A percentile compares a stretch with the other conserved stretches of the same genome.
Evolutionary conservation across 1,140 invertebrate genomes (phyloP).

Genomic region (Doryteuthis pealeii): DNA sequence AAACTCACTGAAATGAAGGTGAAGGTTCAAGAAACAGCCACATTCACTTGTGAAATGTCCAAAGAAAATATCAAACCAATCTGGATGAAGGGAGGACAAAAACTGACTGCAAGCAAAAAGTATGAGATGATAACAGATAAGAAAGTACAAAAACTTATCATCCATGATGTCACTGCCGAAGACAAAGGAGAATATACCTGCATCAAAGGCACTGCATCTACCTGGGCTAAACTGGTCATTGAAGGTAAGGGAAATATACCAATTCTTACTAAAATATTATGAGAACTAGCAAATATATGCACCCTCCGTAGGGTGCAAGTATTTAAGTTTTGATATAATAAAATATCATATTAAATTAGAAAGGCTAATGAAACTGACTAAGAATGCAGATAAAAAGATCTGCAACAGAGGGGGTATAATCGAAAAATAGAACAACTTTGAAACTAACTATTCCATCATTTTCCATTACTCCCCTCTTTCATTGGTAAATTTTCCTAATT

Average conservation of each 20-base stretch:
- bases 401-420: too few relatives aligned
- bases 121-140: conserved; percentile 66
- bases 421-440: too few relatives aligned
- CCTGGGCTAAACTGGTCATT: conserved; percentile 43
- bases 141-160: conserved; percentile 47
- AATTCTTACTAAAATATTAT: too few relatives aligned
- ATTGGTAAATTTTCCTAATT: too few relatives aligned
- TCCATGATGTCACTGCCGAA: conserved; percentile 44
- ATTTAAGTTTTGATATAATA: too few relatives aligned
- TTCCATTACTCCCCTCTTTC: too few relatives aligned
- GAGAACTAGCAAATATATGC: too few relatives aligned
- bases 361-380: too few relatives aligned
- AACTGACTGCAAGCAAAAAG: conserved; percentile 66
- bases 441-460: too few relatives aligned
- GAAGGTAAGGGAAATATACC: conserved; percentile 39
- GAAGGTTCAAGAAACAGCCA: conserved; percentile 43
- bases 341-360: too few relatives aligned
- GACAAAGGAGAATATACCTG: conserved; percentile 50
- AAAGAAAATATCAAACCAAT: conserved; percentile 48
- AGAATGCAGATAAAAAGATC: too few relatives aligned
- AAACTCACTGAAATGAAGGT: conserved; percentile 40
- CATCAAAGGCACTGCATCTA: conserved; percentile 45
- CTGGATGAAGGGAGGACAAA: not conserved
- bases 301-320: too few relatives aligned
- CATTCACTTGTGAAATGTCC: conserved; percentile 53